Percentiles rank a stretch among this genome's conserved stretches.
Conservation (phyloP, 2,797 vertebrate genomes). For the Pseudopleuronectes americanus region DNA sequence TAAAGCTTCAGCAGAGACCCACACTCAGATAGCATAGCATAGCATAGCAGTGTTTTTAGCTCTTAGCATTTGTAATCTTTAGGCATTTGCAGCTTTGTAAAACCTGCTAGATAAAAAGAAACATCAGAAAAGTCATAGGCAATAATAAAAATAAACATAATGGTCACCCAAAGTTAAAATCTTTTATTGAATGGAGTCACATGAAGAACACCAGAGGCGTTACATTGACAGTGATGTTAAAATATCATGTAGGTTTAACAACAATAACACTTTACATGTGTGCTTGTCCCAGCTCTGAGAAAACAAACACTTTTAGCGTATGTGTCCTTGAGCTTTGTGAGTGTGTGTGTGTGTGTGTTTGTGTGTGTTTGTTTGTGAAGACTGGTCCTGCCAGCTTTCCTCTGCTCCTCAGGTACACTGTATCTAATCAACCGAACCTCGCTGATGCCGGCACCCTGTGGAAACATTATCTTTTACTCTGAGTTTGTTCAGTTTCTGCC, state of each 20-base stretch:
- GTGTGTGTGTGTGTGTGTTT: constrained; percentile 33
- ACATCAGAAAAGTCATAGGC: not conserved
- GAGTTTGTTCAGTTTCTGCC: constrained; percentile 77
- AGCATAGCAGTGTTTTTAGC: too few species aligned
- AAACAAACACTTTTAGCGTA: constrained; percentile 28
- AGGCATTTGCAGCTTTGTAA: not conserved
- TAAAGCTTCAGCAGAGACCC: too few species aligned
- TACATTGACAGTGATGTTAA: not conserved
- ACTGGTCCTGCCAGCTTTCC: constrained; percentile 60
- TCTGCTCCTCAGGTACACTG: constrained; percentile 60
- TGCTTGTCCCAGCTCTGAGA: constrained; percentile 56
- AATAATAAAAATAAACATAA: not conserved
- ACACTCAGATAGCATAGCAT: not conserved
- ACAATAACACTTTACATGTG: constrained; percentile 58
- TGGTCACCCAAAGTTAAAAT: not conserved
- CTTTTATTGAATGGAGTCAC: too few species aligned
- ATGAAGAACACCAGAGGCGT: not conserved
- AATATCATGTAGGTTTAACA: not conserved
- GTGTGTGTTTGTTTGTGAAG: constrained; percentile 18
- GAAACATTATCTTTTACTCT: constrained; percentile 76
- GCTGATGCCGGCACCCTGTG: constrained; percentile 56
- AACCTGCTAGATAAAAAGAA: not conserved
- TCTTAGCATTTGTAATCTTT: not conserved
- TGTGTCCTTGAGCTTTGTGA: constrained; percentile 67
- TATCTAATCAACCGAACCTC: constrained; percentile 77